Base-by-base conservation (phyloP, 1,140 invertebrate species). In the Galendromus occidentalis region DNA sequence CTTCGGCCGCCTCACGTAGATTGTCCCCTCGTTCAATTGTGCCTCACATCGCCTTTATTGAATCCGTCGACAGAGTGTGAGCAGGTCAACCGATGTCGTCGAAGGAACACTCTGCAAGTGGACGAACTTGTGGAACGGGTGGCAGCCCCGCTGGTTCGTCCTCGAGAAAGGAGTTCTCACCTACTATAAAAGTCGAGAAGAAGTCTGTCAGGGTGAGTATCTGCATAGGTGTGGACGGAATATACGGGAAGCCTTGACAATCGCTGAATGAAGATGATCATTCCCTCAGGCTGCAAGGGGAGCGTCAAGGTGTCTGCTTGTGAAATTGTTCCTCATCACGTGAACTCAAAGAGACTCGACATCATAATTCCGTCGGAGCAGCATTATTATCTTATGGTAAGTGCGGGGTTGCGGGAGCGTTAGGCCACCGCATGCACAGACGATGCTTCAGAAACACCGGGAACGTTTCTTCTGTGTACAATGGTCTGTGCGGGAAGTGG, bases 81-180 rank as follows among this genome's bases (percentile, higher is more conserved):
- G 4, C 9, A 39, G 33, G 9, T 39, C 33, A 9, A 4, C 33
- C 4, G 33, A 39, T 39, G 33, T 39, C 33, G 33, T 59, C 14
- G 51, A 59, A 22, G 51, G 51, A 17, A 59, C 51, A 1, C 51
- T 59, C 1, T 59, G 33, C 51, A 59, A 59, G 9, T 59, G 51
- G 51, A 59, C 51, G 25, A 59, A 59, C 51, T 59, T 20, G 17
- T 59, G 51, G 51, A 25, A 59, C 22, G 86, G 86, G 67, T 88
- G 86, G 86, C 86, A 88, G 75, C 86, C 85, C 22, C 79, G 86
- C 72, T 88, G 85, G 85, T 88, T 88, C 79, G 80, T 88, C 47
- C 76, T 88, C 69, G 84, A 87, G 70, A 82, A 87, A 78, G 86
- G 86, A 41, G 80, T 86, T 59, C 73, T 88, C 70, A 85, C 85